Evolutionary conservation across 2,888 invertebrate genomes (phyloP).

Genomic region (Rotaria sp.): DNA sequence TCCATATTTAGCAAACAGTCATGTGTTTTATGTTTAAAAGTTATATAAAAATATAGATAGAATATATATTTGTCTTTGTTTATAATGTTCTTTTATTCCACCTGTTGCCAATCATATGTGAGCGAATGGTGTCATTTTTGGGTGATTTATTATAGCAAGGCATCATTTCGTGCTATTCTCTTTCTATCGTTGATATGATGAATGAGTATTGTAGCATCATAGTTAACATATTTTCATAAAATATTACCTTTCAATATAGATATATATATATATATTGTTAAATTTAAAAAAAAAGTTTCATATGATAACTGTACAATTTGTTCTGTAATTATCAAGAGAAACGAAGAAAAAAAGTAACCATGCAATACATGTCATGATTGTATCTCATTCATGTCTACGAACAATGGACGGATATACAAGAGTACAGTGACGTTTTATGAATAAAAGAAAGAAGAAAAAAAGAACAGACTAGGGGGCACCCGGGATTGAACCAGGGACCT

Average conservation of each 20-base stretch:
- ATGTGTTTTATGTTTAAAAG: not conserved
- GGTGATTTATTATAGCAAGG: too few species aligned
- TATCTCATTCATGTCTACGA: not conserved
- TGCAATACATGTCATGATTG: not conserved
- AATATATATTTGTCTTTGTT: not conserved
- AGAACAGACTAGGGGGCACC: not conserved
- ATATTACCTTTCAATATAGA: too few species aligned
- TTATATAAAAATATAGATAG: not conserved
- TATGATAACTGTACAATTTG: not conserved
- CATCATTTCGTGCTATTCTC: too few species aligned
- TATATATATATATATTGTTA: too few species aligned
- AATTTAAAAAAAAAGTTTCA: too few species aligned
- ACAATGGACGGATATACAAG: not conserved
- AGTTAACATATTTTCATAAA: too few species aligned
- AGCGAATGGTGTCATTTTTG: too few species aligned
- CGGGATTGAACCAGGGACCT: constrained; percentile 24
- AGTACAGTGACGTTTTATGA: not conserved
- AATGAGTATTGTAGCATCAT: too few species aligned
- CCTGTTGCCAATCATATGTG: not conserved
- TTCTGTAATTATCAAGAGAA: not conserved
- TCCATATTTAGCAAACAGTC: too few species aligned
- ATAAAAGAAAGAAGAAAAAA: not conserved
- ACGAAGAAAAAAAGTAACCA: too few species aligned
- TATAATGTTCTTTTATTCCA: not conserved
- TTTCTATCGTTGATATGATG: too few species aligned